Percentiles rank a stretch among this genome's conserved stretches.
phyloP scores from a whole-genome alignment of 2,113 vertebrate species.

The Mormyrus lacerda region DNA sequence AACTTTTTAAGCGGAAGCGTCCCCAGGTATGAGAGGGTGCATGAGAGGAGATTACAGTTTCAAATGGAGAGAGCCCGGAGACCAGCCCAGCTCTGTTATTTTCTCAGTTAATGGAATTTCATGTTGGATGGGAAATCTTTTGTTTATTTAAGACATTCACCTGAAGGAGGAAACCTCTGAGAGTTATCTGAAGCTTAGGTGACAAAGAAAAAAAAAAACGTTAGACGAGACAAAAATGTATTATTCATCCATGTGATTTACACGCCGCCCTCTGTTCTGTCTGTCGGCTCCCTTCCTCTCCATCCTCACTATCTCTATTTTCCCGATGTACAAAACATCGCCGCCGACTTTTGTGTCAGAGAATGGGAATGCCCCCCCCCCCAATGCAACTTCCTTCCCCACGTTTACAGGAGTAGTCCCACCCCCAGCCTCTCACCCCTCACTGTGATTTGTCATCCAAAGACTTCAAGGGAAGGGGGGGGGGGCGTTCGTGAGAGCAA shows the following conservation, averaged over 20 bases:
- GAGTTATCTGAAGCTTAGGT: conserved; percentile 13
- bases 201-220: conserved; percentile 6
- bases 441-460: conserved; percentile 16
- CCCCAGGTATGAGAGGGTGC: neutral
- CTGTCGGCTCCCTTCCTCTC: neutral
- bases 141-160: conserved; percentile 25
- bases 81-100: conserved; percentile 16
- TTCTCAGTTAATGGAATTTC: conserved; percentile 29
- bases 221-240: conserved; percentile 22
- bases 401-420: conserved; percentile 1
- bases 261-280: neutral
- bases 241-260: conserved; percentile 16
- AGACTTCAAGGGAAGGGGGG: neutral
- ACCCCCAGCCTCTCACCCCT: neutral
- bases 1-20: conserved; percentile 14
- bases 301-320: neutral
- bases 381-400: neutral
- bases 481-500: neutral
- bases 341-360: neutral
- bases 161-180: conserved; percentile 27
- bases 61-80: conserved; percentile 25
- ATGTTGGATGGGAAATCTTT: conserved; percentile 23
- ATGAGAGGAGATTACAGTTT: conserved; percentile 21
- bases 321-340: neutral
- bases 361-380: neutral